A percentile compares a stretch with the other conserved stretches of the same genome.
phyloP scores from a whole-genome alignment of 2,888 invertebrate species.

The Aricia artaxerxes region DNA sequence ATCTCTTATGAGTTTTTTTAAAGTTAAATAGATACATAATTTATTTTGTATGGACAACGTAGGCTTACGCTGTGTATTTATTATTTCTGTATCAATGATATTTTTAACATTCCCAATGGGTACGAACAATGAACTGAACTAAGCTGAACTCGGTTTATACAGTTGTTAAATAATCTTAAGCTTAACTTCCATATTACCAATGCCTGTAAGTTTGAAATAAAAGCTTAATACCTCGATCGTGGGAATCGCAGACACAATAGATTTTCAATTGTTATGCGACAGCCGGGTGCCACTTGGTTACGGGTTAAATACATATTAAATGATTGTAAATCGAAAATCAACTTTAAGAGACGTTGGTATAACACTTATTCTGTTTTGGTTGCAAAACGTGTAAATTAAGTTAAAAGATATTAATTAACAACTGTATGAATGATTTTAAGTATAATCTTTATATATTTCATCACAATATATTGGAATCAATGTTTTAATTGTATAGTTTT shows the following conservation, averaged over 20 bases:
- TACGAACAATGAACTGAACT: conserved; percentile 56
- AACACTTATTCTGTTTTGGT: not conserved
- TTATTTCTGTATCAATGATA: conserved; percentile 77
- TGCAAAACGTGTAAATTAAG: not conserved
- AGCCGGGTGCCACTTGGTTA: too few species aligned
- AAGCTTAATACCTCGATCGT: too few species aligned
- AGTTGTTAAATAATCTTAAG: not conserved
- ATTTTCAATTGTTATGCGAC: too few species aligned
- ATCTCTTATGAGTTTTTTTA: conserved; percentile 47
- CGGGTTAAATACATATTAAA: too few species aligned
- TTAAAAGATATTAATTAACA: not conserved
- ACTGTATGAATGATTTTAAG: not conserved
- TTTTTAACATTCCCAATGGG: conserved; percentile 57
- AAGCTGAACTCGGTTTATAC: conserved; percentile 32
- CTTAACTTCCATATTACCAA: not conserved
- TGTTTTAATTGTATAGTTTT: conserved; percentile 36
- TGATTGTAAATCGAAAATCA: too few species aligned
- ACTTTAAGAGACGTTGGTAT: too few species aligned
- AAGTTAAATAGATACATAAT: conserved; percentile 59
- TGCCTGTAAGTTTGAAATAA: not conserved
- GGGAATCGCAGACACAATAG: too few species aligned
- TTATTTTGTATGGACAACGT: conserved; percentile 63
- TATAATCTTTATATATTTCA: conserved; percentile 31
- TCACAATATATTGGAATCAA: conserved; percentile 41
- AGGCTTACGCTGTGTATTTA: conserved; percentile 65